Conservation (phyloP, 2,113 vertebrate species). For the Paralichthys olivaceus region DNA sequence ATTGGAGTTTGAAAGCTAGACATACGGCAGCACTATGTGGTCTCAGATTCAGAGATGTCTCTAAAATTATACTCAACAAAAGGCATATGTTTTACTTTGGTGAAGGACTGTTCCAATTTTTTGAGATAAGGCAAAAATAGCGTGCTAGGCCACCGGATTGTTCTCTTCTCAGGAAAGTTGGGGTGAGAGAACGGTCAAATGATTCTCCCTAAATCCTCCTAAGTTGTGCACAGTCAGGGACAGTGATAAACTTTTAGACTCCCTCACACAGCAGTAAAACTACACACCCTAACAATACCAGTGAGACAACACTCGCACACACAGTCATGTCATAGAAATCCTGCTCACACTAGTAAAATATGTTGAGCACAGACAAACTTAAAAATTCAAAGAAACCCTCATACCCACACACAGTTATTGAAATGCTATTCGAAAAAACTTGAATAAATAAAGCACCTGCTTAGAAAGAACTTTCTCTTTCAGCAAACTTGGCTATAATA, state of each 20-base stretch:
- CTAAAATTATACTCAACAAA: slow-evolving; percentile 7
- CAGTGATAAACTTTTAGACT: slow-evolving; percentile 8
- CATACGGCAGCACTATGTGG: not conserved
- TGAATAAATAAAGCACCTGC: not conserved
- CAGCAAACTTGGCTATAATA: not conserved
- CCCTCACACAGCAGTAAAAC: not conserved
- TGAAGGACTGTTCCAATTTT: slow-evolving; percentile 18
- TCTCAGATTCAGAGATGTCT: slow-evolving; percentile 4
- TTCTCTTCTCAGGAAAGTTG: slow-evolving; percentile 6
- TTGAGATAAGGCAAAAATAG: slow-evolving; percentile 13
- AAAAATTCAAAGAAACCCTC: not conserved
- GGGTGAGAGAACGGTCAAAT: slow-evolving; percentile 21
- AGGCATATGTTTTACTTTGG: not conserved
- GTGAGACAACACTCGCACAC: not conserved
- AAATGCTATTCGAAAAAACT: not conserved
- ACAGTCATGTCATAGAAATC: not conserved
- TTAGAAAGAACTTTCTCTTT: not conserved
- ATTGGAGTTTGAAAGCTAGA: slow-evolving; percentile 9
- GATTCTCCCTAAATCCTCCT: slow-evolving; percentile 1
- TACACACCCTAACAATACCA: not conserved
- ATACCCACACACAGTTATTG: not conserved
- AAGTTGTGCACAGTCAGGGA: slow-evolving; percentile 22
- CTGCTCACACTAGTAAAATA: not conserved
- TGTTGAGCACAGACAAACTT: not conserved
- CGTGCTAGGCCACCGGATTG: slow-evolving; percentile 1